Conservation (phyloP, 2,797 vertebrate species). For the Mustela erminea region DNA sequence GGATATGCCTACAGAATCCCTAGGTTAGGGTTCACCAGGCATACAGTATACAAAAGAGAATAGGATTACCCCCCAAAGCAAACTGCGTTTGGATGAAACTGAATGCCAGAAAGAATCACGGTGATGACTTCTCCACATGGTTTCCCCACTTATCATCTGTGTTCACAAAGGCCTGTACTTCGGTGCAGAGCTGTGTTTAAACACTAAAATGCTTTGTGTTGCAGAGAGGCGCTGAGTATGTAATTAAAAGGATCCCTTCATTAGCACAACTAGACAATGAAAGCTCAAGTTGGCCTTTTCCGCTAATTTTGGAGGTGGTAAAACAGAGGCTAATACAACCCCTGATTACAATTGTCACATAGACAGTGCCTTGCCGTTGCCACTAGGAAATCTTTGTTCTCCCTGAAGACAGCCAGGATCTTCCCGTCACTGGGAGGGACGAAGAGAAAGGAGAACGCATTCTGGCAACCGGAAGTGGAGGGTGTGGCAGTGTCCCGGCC, state of each 20-base stretch:
- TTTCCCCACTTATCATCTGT: background rate
- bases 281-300: constrained; percentile 74
- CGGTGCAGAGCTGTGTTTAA: constrained; percentile 76
- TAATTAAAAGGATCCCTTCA: constrained; percentile 82
- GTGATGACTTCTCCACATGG: background rate
- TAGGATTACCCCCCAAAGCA: background rate
- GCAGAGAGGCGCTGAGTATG: constrained; percentile 41
- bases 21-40: background rate
- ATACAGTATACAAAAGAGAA: background rate
- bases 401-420: background rate
- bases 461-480: background rate
- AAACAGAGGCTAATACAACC: constrained; percentile 73
- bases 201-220: constrained; percentile 74
- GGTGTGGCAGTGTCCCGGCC: background rate
- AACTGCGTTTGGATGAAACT: background rate
- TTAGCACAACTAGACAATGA: constrained; percentile 68
- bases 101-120: constrained; percentile 62
- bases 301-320: constrained; percentile 75
- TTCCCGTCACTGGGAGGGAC: background rate
- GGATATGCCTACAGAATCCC: background rate
- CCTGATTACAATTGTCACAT: constrained; percentile 68
- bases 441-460: background rate
- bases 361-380: background rate
- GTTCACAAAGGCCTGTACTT: constrained; percentile 54
- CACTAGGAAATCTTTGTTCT: constrained; percentile 51